phyloP scores from a whole-genome alignment of 1,140 invertebrate genomes.

The Samia ricini region DNA sequence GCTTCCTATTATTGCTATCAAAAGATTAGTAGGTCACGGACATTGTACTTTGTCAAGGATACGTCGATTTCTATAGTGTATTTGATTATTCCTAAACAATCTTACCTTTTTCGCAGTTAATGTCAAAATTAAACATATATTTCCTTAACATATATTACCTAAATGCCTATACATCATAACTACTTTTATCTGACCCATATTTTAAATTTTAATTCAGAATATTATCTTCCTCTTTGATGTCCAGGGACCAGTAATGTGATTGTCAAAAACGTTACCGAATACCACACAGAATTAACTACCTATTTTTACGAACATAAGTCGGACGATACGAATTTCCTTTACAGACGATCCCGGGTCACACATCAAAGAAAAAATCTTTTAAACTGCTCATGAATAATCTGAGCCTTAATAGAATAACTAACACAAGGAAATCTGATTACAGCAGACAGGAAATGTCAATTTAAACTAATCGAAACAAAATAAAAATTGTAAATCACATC shows the following conservation, averaged over 20 bases:
- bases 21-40: no score
- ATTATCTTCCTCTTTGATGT: background rate
- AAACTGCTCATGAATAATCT: constrained; percentile 48
- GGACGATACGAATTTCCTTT: constrained; percentile 23
- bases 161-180: background rate
- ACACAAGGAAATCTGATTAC: constrained; percentile 61
- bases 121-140: no score
- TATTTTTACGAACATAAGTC: background rate
- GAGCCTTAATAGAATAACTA: constrained; percentile 49
- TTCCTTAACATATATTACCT: no score
- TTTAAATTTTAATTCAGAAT: background rate
- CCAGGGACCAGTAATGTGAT: background rate
- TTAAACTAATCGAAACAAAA: constrained; percentile 57
- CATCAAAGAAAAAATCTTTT: constrained; percentile 44
- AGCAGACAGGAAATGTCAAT: constrained; percentile 72
- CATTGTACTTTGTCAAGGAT: no score
- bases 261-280: background rate
- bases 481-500: constrained; percentile 28
- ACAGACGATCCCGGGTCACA: constrained; percentile 33
- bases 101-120: no score
- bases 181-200: background rate
- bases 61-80: no score
- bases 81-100: no score
- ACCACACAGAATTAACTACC: background rate
- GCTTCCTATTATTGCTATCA: no score